Evolutionary conservation across 2,888 invertebrate species (phyloP).

Genomic region (Patella depressa): DNA sequence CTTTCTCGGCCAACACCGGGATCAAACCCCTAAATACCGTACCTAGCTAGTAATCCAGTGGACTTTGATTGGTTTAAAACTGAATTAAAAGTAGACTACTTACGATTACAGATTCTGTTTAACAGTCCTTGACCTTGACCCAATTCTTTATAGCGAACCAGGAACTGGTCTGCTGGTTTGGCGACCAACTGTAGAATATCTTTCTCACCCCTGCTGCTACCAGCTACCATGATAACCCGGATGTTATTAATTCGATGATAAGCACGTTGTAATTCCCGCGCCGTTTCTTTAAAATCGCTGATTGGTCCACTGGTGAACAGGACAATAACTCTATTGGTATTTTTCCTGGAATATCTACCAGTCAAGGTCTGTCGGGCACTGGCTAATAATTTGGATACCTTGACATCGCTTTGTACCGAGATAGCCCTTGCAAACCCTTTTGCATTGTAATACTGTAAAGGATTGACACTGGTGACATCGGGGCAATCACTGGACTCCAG

Average conservation of each 20-base stretch:
- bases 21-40: too few species aligned
- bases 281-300: slow-evolving; percentile 16
- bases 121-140: neutral
- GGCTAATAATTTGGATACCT: neutral
- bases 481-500: slow-evolving; percentile 20
- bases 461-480: slow-evolving; percentile 8
- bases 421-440: slow-evolving; percentile 17
- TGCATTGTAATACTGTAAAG: neutral
- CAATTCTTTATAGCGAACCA: neutral
- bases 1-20: too few species aligned
- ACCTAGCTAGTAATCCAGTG: too few species aligned
- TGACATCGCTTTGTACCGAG: neutral
- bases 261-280: slow-evolving; percentile 18
- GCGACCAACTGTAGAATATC: neutral
- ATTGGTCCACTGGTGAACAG: slow-evolving; percentile 24
- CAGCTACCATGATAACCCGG: slow-evolving; percentile 19
- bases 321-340: slow-evolving; percentile 16
- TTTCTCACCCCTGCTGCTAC: slow-evolving; percentile 7
- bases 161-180: neutral
- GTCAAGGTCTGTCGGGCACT: slow-evolving; percentile 15
- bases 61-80: too few species aligned
- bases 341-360: neutral
- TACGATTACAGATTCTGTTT: slow-evolving; percentile 15
- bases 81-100: neutral
- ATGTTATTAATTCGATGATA: slow-evolving; percentile 3